Conservation (phyloP, 2,797 vertebrate species). For the Artibeus lituratus region DNA sequence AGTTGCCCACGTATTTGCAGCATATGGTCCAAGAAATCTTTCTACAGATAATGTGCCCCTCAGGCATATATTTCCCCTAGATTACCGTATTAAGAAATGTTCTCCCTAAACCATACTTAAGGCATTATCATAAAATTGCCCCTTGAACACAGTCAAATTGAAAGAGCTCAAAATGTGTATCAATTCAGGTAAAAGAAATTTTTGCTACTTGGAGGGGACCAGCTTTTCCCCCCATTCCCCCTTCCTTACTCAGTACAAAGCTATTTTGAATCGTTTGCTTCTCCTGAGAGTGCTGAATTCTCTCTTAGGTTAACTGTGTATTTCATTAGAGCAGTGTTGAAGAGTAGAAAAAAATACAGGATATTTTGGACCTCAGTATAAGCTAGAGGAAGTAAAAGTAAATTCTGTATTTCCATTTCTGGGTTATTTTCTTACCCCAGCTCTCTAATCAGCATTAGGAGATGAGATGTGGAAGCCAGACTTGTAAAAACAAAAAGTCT, state of each 20-base stretch:
- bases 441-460: slow-evolving; percentile 50
- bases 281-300: slow-evolving; percentile 38
- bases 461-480: slow-evolving; percentile 36
- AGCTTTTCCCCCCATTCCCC: background rate
- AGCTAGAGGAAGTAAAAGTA: slow-evolving; percentile 39
- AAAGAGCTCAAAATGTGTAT: slow-evolving; percentile 71
- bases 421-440: background rate
- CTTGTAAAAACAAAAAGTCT: slow-evolving; percentile 31
- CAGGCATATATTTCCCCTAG: slow-evolving; percentile 78
- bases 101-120: slow-evolving; percentile 73
- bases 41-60: slow-evolving; percentile 71
- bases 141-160: slow-evolving; percentile 75
- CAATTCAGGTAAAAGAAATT: slow-evolving; percentile 70
- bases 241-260: slow-evolving; percentile 52
- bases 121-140: slow-evolving; percentile 76
- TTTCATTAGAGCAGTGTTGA: slow-evolving; percentile 19
- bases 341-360: slow-evolving; percentile 43
- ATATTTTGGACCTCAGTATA: slow-evolving; percentile 34
- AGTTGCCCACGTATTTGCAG: slow-evolving; percentile 76
- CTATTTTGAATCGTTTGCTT: slow-evolving; percentile 68
- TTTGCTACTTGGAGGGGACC: slow-evolving; percentile 63
- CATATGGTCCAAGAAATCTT: slow-evolving; percentile 77
- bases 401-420: slow-evolving; percentile 41
- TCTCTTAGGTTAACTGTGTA: slow-evolving; percentile 59
- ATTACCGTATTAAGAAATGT: slow-evolving; percentile 79